These are phyloP conservation scores for Notoglanidium macrostoma DNA, from an alignment of 2,797 vertebrate species.

Conservation along the genomic window DNA sequence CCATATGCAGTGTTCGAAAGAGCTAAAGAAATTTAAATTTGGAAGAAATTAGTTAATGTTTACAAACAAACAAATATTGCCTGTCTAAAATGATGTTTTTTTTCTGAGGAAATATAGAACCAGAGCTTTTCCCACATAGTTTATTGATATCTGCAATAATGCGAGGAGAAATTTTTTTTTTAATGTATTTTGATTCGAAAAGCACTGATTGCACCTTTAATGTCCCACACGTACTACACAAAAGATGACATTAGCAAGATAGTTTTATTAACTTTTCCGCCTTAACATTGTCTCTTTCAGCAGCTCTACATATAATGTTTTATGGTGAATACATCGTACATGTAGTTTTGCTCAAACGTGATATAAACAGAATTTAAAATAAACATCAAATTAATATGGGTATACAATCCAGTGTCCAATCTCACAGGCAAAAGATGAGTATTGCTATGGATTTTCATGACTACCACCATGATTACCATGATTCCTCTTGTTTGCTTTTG, in stretches of 20 bases:
- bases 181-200: neutral
- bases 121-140: neutral
- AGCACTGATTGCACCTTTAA: neutral
- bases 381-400: neutral
- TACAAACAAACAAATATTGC: neutral
- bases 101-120: neutral
- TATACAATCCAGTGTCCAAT: neutral
- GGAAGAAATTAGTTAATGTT: neutral
- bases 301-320: neutral
- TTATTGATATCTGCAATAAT: neutral
- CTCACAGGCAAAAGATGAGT: no score
- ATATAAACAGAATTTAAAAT: neutral
- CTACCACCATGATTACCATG: no score
- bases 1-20: neutral
- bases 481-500: neutral
- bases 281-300: neutral
- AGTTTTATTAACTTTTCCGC: neutral
- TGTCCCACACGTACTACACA: neutral
- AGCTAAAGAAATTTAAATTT: neutral
- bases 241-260: neutral
- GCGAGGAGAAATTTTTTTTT: neutral
- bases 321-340: neutral
- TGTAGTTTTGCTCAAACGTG: neutral
- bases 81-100: neutral
- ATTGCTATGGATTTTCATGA: neutral